Conservation (phyloP, 2,888 invertebrate genomes). For the Cactoblastis cactorum region DNA sequence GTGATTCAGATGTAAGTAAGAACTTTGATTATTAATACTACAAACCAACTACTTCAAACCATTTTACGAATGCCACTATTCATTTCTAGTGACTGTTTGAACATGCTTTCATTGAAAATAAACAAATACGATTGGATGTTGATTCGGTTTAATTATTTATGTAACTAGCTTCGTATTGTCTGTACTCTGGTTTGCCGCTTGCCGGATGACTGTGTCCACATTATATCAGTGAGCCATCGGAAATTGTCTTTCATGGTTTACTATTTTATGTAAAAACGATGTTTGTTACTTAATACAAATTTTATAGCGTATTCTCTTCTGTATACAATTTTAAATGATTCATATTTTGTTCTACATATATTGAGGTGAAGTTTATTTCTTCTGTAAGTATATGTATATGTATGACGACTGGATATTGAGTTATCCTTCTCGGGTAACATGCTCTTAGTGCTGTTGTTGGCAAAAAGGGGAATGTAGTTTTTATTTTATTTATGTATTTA, state of each 20-base stretch:
- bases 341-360: too few relatives aligned
- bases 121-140: slow-evolving; percentile 53
- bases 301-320: too few relatives aligned
- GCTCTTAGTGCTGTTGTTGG: too few relatives aligned
- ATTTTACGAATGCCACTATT: slow-evolving; percentile 25
- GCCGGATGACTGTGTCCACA: slow-evolving; percentile 47
- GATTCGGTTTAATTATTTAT: slow-evolving; percentile 55
- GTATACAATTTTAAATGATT: too few relatives aligned
- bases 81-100: slow-evolving; percentile 33
- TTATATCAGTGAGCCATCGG: slow-evolving; percentile 32
- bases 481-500: too few relatives aligned
- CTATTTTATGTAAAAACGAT: background rate
- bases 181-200: slow-evolving; percentile 59
- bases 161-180: slow-evolving; percentile 51
- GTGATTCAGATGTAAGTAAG: slow-evolving; percentile 36
- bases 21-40: slow-evolving; percentile 8
- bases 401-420: too few relatives aligned
- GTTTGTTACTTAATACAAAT: background rate
- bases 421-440: too few relatives aligned
- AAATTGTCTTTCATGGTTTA: slow-evolving; percentile 29
- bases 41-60: background rate
- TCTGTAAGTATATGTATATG: too few relatives aligned
- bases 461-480: too few relatives aligned
- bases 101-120: slow-evolving; percentile 48
- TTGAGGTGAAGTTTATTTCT: too few relatives aligned